Percentiles rank a stretch among this genome's conserved stretches.
These are phyloP conservation scores for Brachypodius melanocephalos DNA, from an alignment of 2,113 vertebrate genomes.

Conservation along the genomic window DNA sequence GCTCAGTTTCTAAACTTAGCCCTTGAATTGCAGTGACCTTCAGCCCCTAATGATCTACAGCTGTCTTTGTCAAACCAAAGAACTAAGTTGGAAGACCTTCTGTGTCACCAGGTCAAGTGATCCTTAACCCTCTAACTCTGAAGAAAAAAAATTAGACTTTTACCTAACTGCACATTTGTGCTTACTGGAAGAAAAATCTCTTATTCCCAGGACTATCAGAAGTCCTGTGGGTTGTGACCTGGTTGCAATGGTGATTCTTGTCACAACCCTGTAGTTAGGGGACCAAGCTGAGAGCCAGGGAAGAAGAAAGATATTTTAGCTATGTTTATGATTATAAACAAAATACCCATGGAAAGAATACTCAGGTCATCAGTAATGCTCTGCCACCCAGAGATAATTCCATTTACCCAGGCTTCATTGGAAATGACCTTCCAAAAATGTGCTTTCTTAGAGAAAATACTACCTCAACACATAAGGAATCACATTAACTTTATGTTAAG, in stretches of 20 bases:
- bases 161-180: neutral
- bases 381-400: neutral
- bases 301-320: neutral
- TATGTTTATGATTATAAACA: neutral
- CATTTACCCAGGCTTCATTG: neutral
- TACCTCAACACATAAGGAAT: neutral
- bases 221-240: neutral
- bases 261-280: neutral
- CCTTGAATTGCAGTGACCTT: neutral
- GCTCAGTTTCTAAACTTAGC: neutral
- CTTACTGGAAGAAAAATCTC: neutral
- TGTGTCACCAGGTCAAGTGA: neutral
- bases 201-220: neutral
- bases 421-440: neutral
- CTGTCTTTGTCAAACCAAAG: neutral
- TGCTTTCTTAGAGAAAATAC: neutral
- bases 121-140: neutral
- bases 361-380: neutral
- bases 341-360: neutral
- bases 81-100: neutral
- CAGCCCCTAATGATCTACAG: neutral
- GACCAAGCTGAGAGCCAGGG: neutral
- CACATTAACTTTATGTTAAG: neutral
- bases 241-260: neutral
- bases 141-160: neutral